phyloP scores from a whole-genome alignment of 1,140 invertebrate species.

The Hycleus phaleratus region DNA sequence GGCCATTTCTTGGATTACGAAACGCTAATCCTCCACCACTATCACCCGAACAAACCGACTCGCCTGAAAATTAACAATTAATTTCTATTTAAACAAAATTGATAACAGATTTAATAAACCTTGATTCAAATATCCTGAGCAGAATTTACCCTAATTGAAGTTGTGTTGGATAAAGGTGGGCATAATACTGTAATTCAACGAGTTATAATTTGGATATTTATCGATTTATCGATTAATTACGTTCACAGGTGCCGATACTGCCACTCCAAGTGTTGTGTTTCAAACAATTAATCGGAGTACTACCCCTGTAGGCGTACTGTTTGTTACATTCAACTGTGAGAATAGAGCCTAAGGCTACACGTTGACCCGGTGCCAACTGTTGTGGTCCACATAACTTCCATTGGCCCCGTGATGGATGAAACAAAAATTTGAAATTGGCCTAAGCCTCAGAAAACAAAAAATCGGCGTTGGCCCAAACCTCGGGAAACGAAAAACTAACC shows the following conservation, averaged over 20 bases:
- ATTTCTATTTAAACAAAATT: too few species aligned
- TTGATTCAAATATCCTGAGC: neutral
- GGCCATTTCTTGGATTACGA: neutral
- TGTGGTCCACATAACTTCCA: constrained; percentile 11
- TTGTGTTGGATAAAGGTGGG: too few species aligned
- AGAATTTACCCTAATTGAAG: neutral
- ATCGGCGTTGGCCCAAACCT: too few species aligned
- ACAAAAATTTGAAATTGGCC: too few species aligned
- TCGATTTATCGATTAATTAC: neutral
- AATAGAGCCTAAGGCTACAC: neutral
- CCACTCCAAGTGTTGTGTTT: neutral
- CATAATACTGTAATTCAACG: too few species aligned
- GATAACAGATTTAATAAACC: neutral
- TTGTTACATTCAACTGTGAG: neutral
- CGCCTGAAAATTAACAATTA: neutral
- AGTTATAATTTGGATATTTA: too few species aligned
- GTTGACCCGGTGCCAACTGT: neutral
- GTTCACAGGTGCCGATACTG: neutral
- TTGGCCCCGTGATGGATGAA: constrained; percentile 15
- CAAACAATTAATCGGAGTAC: neutral
- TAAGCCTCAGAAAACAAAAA: too few species aligned
- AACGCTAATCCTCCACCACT: neutral
- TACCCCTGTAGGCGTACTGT: neutral
- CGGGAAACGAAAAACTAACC: too few species aligned
- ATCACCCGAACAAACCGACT: neutral